Evolutionary conservation across 92 coral and sea anemone genomes (phyloP).

Genomic region (Pocillopora meandrina): DNA sequence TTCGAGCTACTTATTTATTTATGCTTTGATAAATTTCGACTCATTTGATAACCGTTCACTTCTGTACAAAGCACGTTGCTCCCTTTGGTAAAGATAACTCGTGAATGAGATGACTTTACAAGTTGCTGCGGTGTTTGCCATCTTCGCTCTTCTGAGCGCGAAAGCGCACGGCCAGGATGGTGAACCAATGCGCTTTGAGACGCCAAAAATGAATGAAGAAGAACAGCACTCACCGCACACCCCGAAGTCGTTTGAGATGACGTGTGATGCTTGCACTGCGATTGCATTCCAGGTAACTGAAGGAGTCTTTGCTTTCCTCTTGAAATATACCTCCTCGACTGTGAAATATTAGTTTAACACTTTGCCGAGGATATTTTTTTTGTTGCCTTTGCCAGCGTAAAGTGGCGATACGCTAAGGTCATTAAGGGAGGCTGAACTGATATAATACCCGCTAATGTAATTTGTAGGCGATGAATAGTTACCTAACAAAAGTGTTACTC

Average conservation of each 20-base stretch:
- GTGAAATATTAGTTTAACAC: background rate
- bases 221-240: constrained; percentile 96
- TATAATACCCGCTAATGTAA: constrained; percentile 21
- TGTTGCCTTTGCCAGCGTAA: background rate
- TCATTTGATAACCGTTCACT: constrained; percentile 28
- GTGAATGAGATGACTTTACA: constrained; percentile 21
- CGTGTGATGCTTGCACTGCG: constrained; percentile 94
- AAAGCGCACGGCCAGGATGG: constrained; percentile 28
- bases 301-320: background rate
- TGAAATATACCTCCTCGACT: background rate
- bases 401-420: background rate
- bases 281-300: constrained; percentile 84
- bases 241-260: constrained; percentile 90
- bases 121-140: background rate
- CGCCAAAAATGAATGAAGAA: constrained; percentile 94
- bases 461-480: background rate
- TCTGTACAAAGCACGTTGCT: constrained; percentile 18
- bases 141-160: background rate
- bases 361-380: background rate
- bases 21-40: constrained; percentile 38
- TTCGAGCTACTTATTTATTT: constrained; percentile 16
- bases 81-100: background rate
- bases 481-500: background rate
- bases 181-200: constrained; percentile 95
- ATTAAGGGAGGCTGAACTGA: constrained; percentile 7